Base-by-base conservation (phyloP, 2,797 vertebrate species). In the Melanitta fusca region DNA sequence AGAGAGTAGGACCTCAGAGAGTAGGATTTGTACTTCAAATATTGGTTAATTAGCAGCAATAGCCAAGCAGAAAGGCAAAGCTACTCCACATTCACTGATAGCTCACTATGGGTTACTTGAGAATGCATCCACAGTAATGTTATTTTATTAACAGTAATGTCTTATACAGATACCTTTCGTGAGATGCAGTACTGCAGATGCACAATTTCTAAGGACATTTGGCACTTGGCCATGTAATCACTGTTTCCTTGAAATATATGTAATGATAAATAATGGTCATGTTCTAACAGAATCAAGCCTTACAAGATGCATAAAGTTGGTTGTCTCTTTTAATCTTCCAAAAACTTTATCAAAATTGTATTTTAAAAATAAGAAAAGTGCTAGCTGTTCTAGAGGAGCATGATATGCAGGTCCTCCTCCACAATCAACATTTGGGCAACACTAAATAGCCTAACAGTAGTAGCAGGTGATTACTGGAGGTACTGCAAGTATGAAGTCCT, bases 31-130 rank as follows among this genome's bases (percentile, higher is more conserved):
- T 58, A 58, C 34, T 85, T 91, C 36, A 20, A n/a, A 85, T 85
- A 93, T 11, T 36, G 60, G 45, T 65, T 83, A 58, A 92, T 71
- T 85, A 91, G 53, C 39, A 82, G 30, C n/a, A 70, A 24, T 39
- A 80, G 20, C 43, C 77, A 71, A 62, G 41, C 17, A 72, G 45
- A 70, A 83, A 73, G 51, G 39, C 15, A 72, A 57, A 87, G 58
- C 49, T 58, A 12, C 0, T 0, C 9, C 21, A 20, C 18, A 36
- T 89, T 60, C 51, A 45, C 17, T 54, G 43, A 1, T 65, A 72
- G 2, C 1, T 36, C 6, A 57, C 11, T 58, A 8, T 14, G 30
- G 27, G 38, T 57, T 82, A n/a, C 24, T 69, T 85, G 7, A 24
- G 75, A 89, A 41, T 61, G 12, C 39, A 43, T 49, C 19, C 32